These are phyloP conservation scores for Ameiurus melas DNA, from an alignment of 2,113 vertebrate species.

Conservation along the genomic window DNA sequence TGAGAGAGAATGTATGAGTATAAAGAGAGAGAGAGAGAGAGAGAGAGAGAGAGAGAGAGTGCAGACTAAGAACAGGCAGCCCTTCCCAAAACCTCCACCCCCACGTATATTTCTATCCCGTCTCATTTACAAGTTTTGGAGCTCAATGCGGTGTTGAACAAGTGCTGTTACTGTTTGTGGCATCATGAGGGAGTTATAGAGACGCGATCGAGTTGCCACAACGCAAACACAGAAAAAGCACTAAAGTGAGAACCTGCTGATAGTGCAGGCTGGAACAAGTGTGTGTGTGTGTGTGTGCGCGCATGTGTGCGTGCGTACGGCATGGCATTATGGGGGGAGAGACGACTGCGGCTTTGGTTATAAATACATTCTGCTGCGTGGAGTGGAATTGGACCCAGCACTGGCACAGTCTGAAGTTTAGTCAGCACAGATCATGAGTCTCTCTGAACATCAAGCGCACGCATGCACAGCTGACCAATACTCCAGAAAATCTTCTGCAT, in stretches of 20 bases:
- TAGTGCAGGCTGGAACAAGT: conserved; percentile 56
- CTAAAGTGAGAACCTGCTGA: conserved; percentile 70
- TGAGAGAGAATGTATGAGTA: background rate
- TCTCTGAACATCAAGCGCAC: background rate
- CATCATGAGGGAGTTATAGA: conserved; percentile 46
- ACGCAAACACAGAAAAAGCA: conserved; percentile 59
- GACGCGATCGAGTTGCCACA: conserved; percentile 43
- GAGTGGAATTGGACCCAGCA: conserved; percentile 67
- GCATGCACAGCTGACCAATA: background rate
- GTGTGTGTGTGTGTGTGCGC: conserved; percentile 14
- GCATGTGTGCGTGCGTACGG: background rate
- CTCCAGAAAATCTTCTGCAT: background rate
- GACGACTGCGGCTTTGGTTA: conserved; percentile 64
- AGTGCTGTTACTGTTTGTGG: conserved; percentile 51
- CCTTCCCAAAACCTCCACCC: background rate
- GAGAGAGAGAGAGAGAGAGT: background rate
- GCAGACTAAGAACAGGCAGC: background rate
- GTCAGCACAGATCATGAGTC: conserved; percentile 41
- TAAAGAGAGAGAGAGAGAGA: background rate
- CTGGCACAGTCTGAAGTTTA: conserved; percentile 62
- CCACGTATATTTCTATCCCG: background rate
- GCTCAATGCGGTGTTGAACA: conserved; percentile 19
- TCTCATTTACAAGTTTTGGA: conserved; percentile 40
- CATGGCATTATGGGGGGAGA: conserved; percentile 4
- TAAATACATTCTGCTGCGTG: conserved; percentile 80